Conservation (phyloP, 2,113 vertebrate species). For the Taurulus bubalis region DNA sequence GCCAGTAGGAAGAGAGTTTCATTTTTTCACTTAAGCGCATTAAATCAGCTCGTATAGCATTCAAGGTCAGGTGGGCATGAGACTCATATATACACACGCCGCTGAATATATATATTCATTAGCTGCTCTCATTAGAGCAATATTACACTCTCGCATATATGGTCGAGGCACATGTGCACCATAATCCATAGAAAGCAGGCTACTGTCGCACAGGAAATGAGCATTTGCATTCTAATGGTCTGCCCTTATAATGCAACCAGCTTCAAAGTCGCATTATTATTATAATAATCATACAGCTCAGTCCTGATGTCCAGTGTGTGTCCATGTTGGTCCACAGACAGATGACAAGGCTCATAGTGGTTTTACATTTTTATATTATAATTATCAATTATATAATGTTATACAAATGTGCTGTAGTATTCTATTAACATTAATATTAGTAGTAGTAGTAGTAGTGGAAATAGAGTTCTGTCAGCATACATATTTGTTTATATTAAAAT, state of each 20-base stretch:
- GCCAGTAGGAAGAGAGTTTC: background rate
- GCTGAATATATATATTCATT: background rate
- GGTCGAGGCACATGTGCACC: background rate
- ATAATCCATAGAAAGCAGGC: background rate
- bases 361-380: background rate
- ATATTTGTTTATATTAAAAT: no score
- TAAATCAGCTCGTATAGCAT: background rate
- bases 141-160: background rate
- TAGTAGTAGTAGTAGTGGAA: no score
- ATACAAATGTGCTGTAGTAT: background rate
- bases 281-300: background rate
- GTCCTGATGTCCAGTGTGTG: background rate
- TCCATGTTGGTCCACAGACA: background rate
- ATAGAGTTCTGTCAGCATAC: no score
- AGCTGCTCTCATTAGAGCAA: background rate
- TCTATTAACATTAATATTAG: background rate
- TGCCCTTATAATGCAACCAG: background rate
- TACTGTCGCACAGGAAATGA: background rate
- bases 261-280: background rate
- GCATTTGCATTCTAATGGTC: background rate
- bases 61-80: background rate
- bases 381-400: background rate
- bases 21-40: background rate
- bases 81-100: background rate
- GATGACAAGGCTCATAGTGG: background rate